These are phyloP conservation scores for Drosophila maculinotata DNA, from an alignment of 2,888 invertebrate species.

Conservation along the genomic window DNA sequence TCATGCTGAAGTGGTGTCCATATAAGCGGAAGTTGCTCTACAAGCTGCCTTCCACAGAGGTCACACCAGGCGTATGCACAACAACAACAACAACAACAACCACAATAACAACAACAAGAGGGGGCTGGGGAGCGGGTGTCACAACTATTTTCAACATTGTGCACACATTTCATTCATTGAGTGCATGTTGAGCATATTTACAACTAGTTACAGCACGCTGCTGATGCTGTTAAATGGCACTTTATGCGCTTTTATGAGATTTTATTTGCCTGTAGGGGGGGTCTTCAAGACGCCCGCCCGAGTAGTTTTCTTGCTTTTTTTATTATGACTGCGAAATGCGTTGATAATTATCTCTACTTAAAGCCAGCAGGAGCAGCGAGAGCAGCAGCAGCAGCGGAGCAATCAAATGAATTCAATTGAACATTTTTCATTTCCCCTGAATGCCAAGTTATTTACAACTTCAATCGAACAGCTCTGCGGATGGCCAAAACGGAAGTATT, in stretches of 20 bases:
- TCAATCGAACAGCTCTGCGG: slow-evolving; percentile 27
- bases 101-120: slow-evolving; percentile 18
- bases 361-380: neutral
- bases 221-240: slow-evolving; percentile 61
- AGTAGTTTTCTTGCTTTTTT: slow-evolving; percentile 43
- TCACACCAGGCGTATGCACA: slow-evolving; percentile 65
- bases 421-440: slow-evolving; percentile 55
- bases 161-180: slow-evolving; percentile 78
- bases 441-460: slow-evolving; percentile 63
- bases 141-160: slow-evolving; percentile 79
- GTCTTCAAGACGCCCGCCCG: too few relatives aligned
- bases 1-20: slow-evolving; percentile 74
- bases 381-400: slow-evolving; percentile 18
- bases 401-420: slow-evolving; percentile 70
- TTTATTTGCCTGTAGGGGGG: slow-evolving; percentile 55
- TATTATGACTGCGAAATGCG: slow-evolving; percentile 26
- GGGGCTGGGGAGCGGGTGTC: slow-evolving; percentile 36
- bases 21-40: slow-evolving; percentile 74
- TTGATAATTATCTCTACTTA: slow-evolving; percentile 61
- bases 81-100: slow-evolving; percentile 46
- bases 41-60: slow-evolving; percentile 54
- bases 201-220: slow-evolving; percentile 62
- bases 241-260: slow-evolving; percentile 74
- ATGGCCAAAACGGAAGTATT: slow-evolving; percentile 51
- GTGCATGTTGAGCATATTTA: slow-evolving; percentile 77